phyloP scores from a whole-genome alignment of 1,140 invertebrate genomes.

The Hermetia illucens region DNA sequence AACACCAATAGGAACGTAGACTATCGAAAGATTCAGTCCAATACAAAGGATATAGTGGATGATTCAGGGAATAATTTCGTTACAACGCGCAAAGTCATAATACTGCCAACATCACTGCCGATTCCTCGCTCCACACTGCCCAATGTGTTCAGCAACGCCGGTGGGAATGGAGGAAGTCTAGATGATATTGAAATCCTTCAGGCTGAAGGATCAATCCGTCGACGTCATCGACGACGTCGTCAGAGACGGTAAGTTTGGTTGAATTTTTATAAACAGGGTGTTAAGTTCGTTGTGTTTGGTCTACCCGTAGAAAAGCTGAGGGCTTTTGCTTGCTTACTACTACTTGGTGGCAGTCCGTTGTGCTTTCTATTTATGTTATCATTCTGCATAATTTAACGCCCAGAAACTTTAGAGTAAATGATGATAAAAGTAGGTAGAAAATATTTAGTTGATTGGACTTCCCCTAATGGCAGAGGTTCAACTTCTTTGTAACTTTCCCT shows the following conservation, averaged over 20 bases:
- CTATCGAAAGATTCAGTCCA: slow-evolving; percentile 27
- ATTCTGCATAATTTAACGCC: not conserved
- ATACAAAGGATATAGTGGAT: slow-evolving; percentile 29
- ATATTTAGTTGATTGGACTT: no score
- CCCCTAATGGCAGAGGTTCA: no score
- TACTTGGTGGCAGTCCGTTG: no score
- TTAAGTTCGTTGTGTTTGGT: no score
- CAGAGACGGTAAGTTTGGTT: slow-evolving; percentile 22
- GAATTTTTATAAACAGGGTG: no score
- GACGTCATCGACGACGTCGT: slow-evolving; percentile 22
- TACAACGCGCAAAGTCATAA: slow-evolving; percentile 14
- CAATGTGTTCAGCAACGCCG: slow-evolving; percentile 28
- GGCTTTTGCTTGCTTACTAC: no score
- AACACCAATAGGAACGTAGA: slow-evolving; percentile 21
- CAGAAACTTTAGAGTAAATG: not conserved
- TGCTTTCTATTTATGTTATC: no score
- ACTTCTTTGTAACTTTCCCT: no score
- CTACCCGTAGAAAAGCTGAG: no score
- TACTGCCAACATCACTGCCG: slow-evolving; percentile 24
- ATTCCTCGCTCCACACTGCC: slow-evolving; percentile 23
- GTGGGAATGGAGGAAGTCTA: slow-evolving; percentile 24
- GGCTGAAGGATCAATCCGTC: slow-evolving; percentile 15
- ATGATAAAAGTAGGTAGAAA: not conserved
- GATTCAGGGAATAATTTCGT: slow-evolving; percentile 29
- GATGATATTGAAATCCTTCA: slow-evolving; percentile 27